A percentile compares a stretch with the other conserved stretches of the same genome.
Evolutionary conservation across 2,888 invertebrate genomes (phyloP).

Genomic region (Dysmachus trigonus): DNA sequence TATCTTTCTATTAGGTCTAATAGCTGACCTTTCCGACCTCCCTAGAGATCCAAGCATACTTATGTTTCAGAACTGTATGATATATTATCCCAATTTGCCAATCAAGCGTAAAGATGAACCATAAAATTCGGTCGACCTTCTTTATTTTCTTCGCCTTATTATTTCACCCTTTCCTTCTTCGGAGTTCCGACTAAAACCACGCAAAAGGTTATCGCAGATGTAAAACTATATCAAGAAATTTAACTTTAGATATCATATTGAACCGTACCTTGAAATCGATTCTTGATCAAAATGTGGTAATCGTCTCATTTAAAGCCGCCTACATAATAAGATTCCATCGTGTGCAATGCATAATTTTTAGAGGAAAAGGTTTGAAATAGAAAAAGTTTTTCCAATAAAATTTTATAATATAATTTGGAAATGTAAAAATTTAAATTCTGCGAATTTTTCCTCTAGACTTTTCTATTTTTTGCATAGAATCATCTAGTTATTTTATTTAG

Average conservation of each 20-base stretch:
- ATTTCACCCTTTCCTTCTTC: not conserved
- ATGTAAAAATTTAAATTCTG: no score
- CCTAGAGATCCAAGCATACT: not conserved
- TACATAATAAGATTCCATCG: not conserved
- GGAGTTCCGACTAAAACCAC: not conserved
- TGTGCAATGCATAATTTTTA: not conserved
- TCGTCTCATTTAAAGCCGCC: not conserved
- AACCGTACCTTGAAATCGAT: not conserved
- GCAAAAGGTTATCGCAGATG: not conserved
- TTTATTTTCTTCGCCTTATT: not conserved
- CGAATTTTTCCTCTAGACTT: no score
- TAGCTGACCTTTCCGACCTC: not conserved
- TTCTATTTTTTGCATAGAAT: no score
- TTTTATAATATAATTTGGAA: no score
- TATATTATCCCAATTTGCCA: constrained; percentile 48
- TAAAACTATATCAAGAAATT: not conserved
- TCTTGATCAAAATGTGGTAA: not conserved
- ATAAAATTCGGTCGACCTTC: constrained; percentile 44
- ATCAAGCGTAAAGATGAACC: constrained; percentile 47
- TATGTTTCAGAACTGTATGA: constrained; percentile 26
- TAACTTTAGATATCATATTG: not conserved
- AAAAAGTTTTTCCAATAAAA: no score
- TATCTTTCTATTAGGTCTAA: not conserved
- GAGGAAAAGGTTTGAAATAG: not conserved
- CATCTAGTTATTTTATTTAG: no score